Evolutionary conservation across 1,140 invertebrate genomes (phyloP).

Genomic region (Drosophila sp.): DNA sequence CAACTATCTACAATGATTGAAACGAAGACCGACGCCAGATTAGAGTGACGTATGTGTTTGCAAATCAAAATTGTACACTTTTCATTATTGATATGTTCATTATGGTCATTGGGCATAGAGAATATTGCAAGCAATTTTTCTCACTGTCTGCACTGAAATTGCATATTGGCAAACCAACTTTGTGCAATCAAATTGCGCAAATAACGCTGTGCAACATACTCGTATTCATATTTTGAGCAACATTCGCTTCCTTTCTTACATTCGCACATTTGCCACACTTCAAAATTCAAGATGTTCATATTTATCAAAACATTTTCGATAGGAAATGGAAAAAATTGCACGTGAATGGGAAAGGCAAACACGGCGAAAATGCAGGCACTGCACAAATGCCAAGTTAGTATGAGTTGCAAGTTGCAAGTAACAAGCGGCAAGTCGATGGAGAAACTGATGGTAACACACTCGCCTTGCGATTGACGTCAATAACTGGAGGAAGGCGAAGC

Average conservation of each 20-base stretch:
- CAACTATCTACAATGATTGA: neutral
- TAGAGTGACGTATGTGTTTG: constrained; percentile 18
- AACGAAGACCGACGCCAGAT: neutral
- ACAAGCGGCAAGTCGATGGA: constrained; percentile 9
- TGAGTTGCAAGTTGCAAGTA: constrained; percentile 16
- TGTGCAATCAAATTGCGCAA: constrained; percentile 79
- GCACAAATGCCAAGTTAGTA: constrained; percentile 19
- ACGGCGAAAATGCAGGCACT: constrained; percentile 59
- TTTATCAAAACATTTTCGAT: constrained; percentile 81
- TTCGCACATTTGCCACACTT: constrained; percentile 51
- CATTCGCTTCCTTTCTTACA: neutral
- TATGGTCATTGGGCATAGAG: constrained; percentile 51
- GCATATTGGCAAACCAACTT: constrained; percentile 71
- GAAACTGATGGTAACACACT: constrained; percentile 23
- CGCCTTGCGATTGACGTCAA: constrained; percentile 42
- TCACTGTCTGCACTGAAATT: constrained; percentile 52
- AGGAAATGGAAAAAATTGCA: constrained; percentile 73
- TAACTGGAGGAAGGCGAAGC: constrained; percentile 37
- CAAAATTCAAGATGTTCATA: constrained; percentile 76
- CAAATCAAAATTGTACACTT: constrained; percentile 49
- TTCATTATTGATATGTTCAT: constrained; percentile 73
- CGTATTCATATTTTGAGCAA: constrained; percentile 15
- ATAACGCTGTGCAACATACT: constrained; percentile 37
- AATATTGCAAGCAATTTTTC: constrained; percentile 47
- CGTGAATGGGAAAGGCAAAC: constrained; percentile 70